These are phyloP conservation scores for Ditula angustiorana DNA, from an alignment of 2,888 invertebrate species.

Conservation along the genomic window DNA sequence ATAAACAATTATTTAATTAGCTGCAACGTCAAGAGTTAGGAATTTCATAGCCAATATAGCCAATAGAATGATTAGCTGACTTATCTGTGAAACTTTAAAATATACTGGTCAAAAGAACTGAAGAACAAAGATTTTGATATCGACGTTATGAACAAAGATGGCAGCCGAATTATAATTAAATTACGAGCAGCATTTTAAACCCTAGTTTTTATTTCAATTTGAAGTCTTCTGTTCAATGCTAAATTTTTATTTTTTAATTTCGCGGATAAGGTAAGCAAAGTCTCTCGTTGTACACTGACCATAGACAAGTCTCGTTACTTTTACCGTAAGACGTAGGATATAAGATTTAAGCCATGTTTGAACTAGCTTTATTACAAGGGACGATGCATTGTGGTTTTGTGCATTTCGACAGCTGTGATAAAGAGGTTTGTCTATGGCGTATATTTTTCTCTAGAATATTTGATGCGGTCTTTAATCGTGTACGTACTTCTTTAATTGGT, in stretches of 20 bases:
- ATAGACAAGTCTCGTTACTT: constrained; percentile 79
- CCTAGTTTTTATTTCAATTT: no score
- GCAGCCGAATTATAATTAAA: background rate
- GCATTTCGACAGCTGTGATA: constrained; percentile 84
- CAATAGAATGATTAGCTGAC: constrained; percentile 55
- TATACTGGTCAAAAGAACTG: background rate
- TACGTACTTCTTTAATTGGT: constrained; percentile 41
- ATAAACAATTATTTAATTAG: constrained; percentile 76
- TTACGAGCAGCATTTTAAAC: no score
- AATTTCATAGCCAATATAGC: constrained; percentile 69
- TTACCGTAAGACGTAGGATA: constrained; percentile 81
- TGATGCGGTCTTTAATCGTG: constrained; percentile 25
- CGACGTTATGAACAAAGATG: background rate
- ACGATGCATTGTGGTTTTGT: constrained; percentile 74
- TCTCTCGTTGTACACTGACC: constrained; percentile 49
- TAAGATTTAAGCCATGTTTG: constrained; percentile 78
- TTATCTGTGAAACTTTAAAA: constrained; percentile 8
- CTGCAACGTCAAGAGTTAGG: constrained; percentile 66
- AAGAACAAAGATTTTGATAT: no score
- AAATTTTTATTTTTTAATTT: no score
- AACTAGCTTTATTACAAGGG: constrained; percentile 76
- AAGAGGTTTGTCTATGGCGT: constrained; percentile 80
- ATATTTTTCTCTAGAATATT: constrained; percentile 54
- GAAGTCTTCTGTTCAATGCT: no score
- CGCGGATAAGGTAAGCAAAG: constrained; percentile 11